Evolutionary conservation across 2,888 invertebrate genomes (phyloP), one percentile per base, ranked within the genome.

Genomic region (Linyphia triangularis): DNA sequence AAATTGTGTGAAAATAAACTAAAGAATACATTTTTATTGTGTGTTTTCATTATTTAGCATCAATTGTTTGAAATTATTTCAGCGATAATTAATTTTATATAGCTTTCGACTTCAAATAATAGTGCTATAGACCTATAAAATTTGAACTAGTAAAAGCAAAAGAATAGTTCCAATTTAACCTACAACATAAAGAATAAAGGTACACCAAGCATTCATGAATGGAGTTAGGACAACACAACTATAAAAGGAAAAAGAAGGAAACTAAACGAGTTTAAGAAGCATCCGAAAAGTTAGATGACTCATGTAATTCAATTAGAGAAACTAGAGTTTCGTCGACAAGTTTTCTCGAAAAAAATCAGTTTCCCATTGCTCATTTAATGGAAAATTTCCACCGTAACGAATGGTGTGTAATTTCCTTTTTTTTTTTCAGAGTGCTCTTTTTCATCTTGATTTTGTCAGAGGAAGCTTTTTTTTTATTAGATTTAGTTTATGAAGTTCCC

Each of bases 251-350:
- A 65, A 75, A 75, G 75, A 75, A 40, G 13, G 43, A 37, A 33
- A 19, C 51, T 59, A 73, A 86, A 65, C 57, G 67, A 86, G 81
- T 86, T 86, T 81, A 81, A 86, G 81, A 67, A 57, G 70, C 10
- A 37, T 16, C 67, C 79, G 40, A 81, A 81, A 79, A 72, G 72
- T 79, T 85, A 61, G 79, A 37, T 65, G 67, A 40, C 57, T 33
- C 40, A 57, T 73, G 81, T 86, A 86, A 86, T 86, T 86, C 81
- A 65, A 86, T 86, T 86, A 73, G 78, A 86, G 86, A 81, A 86
- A 86, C 63, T 86, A 73, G 73, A 86, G 67, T 81, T 81, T 69
- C 67, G 79, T 43, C 73, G 85, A 85, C 85, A 85, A 85, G 78
- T 85, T 63, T 40, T 40, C 7, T 19, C 33, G 19, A 37, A 72